These are phyloP conservation scores for Volucella inanis DNA, from an alignment of 2,888 invertebrate genomes.

Conservation along the genomic window DNA sequence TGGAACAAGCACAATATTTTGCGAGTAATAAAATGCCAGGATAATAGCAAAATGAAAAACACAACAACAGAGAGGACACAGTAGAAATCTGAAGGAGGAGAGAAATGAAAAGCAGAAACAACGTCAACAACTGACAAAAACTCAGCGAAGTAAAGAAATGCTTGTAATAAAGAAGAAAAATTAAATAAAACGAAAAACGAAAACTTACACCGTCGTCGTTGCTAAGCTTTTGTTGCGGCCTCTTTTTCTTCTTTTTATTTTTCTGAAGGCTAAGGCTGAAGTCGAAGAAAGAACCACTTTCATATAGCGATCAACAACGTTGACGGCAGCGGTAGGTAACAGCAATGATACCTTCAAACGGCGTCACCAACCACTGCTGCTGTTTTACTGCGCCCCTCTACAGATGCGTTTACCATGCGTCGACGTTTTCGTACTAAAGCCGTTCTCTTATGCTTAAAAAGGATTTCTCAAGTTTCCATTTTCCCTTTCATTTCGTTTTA, in stretches of 20 bases:
- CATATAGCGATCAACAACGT: background rate
- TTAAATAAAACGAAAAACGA: conserved; percentile 16
- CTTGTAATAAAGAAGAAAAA: conserved; percentile 26
- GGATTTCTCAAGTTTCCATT: conserved; percentile 40
- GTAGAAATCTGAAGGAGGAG: too few relatives aligned
- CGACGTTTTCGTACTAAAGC: too few relatives aligned
- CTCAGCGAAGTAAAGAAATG: background rate
- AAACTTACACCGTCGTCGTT: conserved; percentile 28
- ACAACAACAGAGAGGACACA: background rate
- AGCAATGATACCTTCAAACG: too few relatives aligned
- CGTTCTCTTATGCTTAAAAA: background rate
- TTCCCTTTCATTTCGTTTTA: conserved; percentile 7
- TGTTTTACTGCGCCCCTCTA: too few relatives aligned
- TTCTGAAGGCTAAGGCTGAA: conserved; percentile 24
- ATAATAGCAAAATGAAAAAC: conserved; percentile 38
- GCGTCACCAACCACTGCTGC: too few relatives aligned
- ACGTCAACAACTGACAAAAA: conserved; percentile 14
- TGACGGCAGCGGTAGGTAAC: background rate
- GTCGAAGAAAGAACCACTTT: background rate
- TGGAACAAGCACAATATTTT: conserved; percentile 53
- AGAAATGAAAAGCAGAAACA: background rate
- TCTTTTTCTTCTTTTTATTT: background rate
- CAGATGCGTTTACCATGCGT: too few relatives aligned
- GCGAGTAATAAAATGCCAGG: conserved; percentile 52
- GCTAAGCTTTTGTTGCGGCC: conserved; percentile 15